phyloP scores from a whole-genome alignment of 2,113 vertebrate species.

The Rhodinocichla rosea region DNA sequence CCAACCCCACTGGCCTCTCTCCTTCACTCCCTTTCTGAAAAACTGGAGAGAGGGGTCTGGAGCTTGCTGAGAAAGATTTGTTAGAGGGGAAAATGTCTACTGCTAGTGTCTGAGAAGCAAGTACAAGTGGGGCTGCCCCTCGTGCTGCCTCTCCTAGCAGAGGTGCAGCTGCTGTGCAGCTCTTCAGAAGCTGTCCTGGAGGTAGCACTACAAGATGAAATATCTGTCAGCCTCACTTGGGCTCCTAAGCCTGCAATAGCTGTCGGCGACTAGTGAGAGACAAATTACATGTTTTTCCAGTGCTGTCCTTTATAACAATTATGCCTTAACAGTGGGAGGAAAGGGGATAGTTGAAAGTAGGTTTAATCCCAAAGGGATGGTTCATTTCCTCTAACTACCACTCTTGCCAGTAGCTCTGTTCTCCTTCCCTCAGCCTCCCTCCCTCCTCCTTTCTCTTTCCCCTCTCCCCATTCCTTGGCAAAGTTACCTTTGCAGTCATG shows the following conservation, averaged over 20 bases:
- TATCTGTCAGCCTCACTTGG: not conserved
- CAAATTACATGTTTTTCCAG: not conserved
- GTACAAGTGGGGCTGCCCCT: not conserved
- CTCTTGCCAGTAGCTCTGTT: not conserved
- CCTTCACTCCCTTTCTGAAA: not conserved
- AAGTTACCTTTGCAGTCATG: slow-evolving; percentile 47
- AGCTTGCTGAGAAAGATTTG: not conserved
- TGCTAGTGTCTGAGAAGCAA: not conserved
- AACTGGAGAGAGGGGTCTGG: not conserved
- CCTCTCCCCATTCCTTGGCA: not conserved
- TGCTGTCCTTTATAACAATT: not conserved
- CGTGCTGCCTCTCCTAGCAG: accelerated
- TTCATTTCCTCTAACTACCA: not conserved
- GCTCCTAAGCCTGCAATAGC: not conserved
- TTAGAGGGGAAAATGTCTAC: not conserved
- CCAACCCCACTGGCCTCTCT: accelerated
- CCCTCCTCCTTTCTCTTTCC: not conserved
- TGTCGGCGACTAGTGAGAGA: not conserved
- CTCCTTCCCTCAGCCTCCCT: not conserved
- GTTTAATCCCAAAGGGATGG: not conserved
- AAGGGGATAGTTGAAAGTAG: not conserved
- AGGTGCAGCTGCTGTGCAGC: not conserved
- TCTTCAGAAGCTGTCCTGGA: not conserved
- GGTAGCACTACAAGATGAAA: not conserved
- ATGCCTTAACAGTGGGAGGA: not conserved